A percentile compares a stretch with the other conserved stretches of the same genome.
These are phyloP conservation scores for Saimiri boliviensis DNA, from an alignment of 2,113 vertebrate genomes.

Conservation along the genomic window DNA sequence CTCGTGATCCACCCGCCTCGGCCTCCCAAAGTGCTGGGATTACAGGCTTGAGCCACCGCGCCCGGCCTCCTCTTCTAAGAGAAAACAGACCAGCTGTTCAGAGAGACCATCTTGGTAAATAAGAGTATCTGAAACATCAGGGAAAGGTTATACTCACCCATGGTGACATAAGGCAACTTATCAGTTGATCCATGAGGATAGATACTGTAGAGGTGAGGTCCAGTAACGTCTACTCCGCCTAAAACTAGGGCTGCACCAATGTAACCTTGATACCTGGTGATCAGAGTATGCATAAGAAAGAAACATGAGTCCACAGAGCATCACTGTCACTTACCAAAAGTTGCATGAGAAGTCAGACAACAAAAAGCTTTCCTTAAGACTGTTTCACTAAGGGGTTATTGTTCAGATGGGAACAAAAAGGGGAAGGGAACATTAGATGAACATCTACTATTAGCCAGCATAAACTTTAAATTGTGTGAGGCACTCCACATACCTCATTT, in stretches of 20 bases:
- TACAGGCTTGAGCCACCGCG: too few relatives aligned
- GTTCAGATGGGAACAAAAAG: neutral
- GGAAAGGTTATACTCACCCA: conserved; percentile 89
- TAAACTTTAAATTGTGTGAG: neutral
- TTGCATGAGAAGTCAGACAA: neutral
- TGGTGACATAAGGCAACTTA: conserved; percentile 98
- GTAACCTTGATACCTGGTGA: conserved; percentile 96
- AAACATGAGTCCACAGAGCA: conserved; percentile 41
- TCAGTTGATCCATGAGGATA: conserved; percentile 99
- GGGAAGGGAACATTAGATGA: neutral
- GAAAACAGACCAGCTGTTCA: neutral
- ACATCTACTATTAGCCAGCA: neutral
- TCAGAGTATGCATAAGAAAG: neutral
- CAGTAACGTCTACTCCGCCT: conserved; percentile 94
- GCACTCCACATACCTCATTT: neutral
- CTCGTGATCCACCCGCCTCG: too few relatives aligned
- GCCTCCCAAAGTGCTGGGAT: too few relatives aligned
- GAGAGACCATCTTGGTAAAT: conserved; percentile 7
- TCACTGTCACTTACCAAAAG: conserved; percentile 33
- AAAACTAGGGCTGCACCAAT: conserved; percentile 96
- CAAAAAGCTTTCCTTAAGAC: neutral
- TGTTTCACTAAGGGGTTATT: neutral
- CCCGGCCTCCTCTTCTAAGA: neutral
- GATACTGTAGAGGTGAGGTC: conserved; percentile 98
- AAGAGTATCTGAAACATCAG: conserved; percentile 41